These are phyloP conservation scores for Andrena praecox DNA, from an alignment of 2,888 invertebrate genomes.

Conservation along the genomic window DNA sequence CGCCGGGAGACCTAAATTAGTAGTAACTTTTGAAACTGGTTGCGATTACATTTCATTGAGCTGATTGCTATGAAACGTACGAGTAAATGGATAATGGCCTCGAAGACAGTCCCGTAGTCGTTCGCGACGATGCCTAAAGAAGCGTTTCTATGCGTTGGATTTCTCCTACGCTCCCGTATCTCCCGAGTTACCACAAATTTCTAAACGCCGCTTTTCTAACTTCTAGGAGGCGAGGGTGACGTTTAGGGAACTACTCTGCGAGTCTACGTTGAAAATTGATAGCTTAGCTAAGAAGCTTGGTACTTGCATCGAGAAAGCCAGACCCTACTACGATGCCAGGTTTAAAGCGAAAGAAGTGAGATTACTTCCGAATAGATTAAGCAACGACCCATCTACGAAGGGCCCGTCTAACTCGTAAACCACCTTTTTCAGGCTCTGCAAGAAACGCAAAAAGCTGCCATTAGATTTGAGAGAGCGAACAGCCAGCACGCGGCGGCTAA, in stretches of 20 bases:
- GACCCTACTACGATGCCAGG: constrained; percentile 96
- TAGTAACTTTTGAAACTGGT: constrained; percentile 69
- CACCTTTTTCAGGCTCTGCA: constrained; percentile 88
- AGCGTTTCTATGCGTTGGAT: constrained; percentile 43
- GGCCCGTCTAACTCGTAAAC: neutral
- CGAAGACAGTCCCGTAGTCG: constrained; percentile 60
- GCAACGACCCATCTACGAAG: neutral
- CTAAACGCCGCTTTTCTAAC: constrained; percentile 7
- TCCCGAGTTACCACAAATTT: neutral
- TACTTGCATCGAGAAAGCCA: constrained; percentile 93
- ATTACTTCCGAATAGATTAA: constrained; percentile 46
- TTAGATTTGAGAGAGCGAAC: constrained; percentile 94
- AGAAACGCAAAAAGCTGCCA: constrained; percentile 93
- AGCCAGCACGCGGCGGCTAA: constrained; percentile 96
- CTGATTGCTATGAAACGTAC: constrained; percentile 70
- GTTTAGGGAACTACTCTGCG: constrained; percentile 92
- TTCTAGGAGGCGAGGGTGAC: constrained; percentile 91
- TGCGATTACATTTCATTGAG: constrained; percentile 77
- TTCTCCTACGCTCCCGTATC: neutral
- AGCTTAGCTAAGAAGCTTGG: constrained; percentile 93
- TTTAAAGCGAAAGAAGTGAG: constrained; percentile 92
- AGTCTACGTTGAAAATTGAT: constrained; percentile 93
- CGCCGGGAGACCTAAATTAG: constrained; percentile 55
- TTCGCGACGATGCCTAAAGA: constrained; percentile 54
- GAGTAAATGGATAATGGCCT: constrained; percentile 78